Base-by-base conservation (phyloP, 2,113 vertebrate species). In the Macquaria australasica region DNA sequence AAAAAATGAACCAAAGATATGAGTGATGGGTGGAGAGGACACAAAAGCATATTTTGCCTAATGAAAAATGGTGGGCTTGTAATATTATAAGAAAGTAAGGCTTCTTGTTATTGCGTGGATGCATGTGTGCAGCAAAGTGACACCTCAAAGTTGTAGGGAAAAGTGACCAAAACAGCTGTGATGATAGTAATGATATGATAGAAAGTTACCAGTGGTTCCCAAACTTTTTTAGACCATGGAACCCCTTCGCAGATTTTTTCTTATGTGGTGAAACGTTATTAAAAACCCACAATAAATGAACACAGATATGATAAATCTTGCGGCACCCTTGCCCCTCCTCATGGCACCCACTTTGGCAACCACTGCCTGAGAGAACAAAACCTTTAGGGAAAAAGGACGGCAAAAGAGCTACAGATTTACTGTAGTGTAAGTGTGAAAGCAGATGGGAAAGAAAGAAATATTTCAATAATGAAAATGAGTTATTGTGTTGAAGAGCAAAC, bases 1-100 rank as follows among this genome's bases (percentile, higher is more conserved):
- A 85, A 82, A 78, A 79, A 21, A 60, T 64, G 12, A 76, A 55
- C 15, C 4, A 51, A 67, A 69, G 23, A 68, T 20, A 8, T 31
- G 55, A 59, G 43, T 43, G 71, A 69, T 8, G 55, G 23, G 25
- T 14, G 34, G 66, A 72, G 56, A 53, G 2, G n/a, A 85, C 58
- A 77, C 51, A 11, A 53, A 28, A 76, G 34, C 11, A 51, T 55
- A 68, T 25, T 41, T 18, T 1, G 39, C 41, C 34, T 45, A 70
- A 84, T 41, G 10, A 78, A 67, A 82, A 68, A 20, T 15, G 9
- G 7, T 6, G 16, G 4, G 56, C 11, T 31, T 11, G 15, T 7
- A 66, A 66, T 55, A 20, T 39, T 34, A 6, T 23, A 41, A 73
- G 67, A 82, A 68, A 48, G 9, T 18, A n/a, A 77, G 10, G 51